These are phyloP conservation scores for Phataginus tetradactyla DNA, from an alignment of 2,797 vertebrate genomes.

Conservation along the genomic window DNA sequence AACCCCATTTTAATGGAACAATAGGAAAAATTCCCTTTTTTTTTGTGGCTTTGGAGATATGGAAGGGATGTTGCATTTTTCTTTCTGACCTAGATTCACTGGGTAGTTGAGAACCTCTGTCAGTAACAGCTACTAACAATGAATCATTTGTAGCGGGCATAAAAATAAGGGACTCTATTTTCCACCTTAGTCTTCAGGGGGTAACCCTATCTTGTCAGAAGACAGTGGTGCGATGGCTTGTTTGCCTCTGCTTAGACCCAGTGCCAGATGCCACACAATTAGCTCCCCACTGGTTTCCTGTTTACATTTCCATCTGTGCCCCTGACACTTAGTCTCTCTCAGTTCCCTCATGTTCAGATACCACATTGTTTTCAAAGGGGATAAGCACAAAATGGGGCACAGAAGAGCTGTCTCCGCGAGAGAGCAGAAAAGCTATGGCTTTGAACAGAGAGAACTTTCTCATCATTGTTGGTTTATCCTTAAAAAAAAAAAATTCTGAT, in stretches of 20 bases:
- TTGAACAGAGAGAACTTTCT: not conserved
- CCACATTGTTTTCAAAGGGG: slow-evolving; percentile 33
- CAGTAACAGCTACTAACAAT: slow-evolving; percentile 59
- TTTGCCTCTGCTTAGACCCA: slow-evolving; percentile 66
- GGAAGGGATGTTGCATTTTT: slow-evolving; percentile 17
- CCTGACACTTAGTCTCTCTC: slow-evolving; percentile 19
- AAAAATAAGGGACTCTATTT: slow-evolving; percentile 20
- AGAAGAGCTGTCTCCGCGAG: not conserved
- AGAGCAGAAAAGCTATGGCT: not conserved
- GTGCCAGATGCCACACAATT: slow-evolving; percentile 68
- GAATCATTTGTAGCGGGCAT: slow-evolving; percentile 25
- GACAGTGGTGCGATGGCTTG: slow-evolving; percentile 53
- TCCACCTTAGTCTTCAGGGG: slow-evolving; percentile 66
- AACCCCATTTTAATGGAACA: slow-evolving; percentile 31
- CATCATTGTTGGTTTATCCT: not conserved
- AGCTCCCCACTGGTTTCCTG: slow-evolving; percentile 68
- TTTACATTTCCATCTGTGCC: slow-evolving; percentile 73
- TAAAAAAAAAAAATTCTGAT: not conserved
- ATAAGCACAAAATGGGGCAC: slow-evolving; percentile 28
- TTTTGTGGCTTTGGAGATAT: slow-evolving; percentile 3
- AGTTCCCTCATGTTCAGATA: slow-evolving; percentile 38
- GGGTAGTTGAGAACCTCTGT: slow-evolving; percentile 51
- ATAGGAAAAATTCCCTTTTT: slow-evolving; percentile 27
- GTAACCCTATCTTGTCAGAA: slow-evolving; percentile 58
- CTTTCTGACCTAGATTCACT: slow-evolving; percentile 45